Percentiles rank a stretch among this genome's conserved stretches.
Conservation (phyloP, 1,140 invertebrate genomes). For the Pemphigus obesinymphae region DNA sequence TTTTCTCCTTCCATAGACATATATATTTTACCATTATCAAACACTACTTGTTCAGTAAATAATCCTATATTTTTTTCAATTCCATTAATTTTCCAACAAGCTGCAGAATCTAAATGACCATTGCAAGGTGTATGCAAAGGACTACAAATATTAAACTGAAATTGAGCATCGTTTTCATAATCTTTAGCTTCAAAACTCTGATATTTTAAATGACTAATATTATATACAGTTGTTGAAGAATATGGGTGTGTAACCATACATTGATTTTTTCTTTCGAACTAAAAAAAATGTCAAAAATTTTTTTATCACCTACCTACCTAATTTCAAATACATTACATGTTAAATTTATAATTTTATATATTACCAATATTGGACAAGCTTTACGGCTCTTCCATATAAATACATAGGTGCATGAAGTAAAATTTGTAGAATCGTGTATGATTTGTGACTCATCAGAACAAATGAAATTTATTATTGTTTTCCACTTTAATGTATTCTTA, state of each 20-base stretch:
- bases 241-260: background rate
- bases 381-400: background rate
- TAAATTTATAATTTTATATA: background rate
- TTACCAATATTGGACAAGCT: constrained; percentile 9
- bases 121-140: constrained; percentile 17
- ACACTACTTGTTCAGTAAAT: background rate
- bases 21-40: constrained; percentile 13
- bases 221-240: background rate
- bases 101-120: constrained; percentile 5
- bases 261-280: background rate
- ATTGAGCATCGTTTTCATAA: background rate
- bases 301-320: no score
- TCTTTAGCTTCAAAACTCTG: background rate
- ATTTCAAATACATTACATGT: background rate
- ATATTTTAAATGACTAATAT: background rate
- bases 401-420: background rate
- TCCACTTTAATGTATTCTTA: background rate
- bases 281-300: background rate
- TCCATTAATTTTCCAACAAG: background rate
- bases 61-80: background rate
- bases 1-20: constrained; percentile 15
- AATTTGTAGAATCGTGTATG: background rate
- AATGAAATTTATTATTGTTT: background rate
- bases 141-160: constrained; percentile 21
- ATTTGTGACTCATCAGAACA: constrained; percentile 4